Evolutionary conservation across 2,888 invertebrate genomes (phyloP).

Genomic region (Drosophila barbarae): DNA sequence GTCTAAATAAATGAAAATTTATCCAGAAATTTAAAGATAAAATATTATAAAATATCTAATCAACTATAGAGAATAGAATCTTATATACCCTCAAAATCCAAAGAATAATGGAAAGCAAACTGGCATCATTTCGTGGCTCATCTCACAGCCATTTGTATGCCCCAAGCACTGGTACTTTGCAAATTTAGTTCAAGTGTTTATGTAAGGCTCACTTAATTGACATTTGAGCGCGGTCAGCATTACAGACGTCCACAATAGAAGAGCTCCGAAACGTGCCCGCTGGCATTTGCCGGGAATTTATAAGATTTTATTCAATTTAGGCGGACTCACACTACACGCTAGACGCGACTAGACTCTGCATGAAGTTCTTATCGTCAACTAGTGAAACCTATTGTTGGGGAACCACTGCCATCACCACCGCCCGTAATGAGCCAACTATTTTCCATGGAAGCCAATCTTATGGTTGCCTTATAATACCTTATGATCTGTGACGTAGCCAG

Average conservation of each 20-base stretch:
- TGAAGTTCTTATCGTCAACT: constrained; percentile 52
- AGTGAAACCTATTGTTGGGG: constrained; percentile 2
- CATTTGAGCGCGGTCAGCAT: constrained; percentile 61
- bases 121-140: constrained; percentile 8
- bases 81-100: not conserved
- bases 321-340: constrained; percentile 9
- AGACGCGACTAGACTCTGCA: constrained; percentile 35
- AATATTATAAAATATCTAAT: not conserved
- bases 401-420: constrained; percentile 3
- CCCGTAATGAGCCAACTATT: constrained; percentile 11
- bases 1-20: not conserved
- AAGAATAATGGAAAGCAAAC: not conserved
- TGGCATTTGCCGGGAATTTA: constrained; percentile 56
- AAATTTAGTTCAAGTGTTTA: constrained; percentile 70
- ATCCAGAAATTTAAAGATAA: not conserved
- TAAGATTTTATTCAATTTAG: constrained; percentile 68
- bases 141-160: constrained; percentile 20
- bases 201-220: constrained; percentile 73
- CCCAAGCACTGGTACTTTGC: constrained; percentile 18
- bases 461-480: not conserved
- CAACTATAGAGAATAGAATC: not conserved
- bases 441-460: constrained; percentile 11
- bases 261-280: constrained; percentile 44
- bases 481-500: constrained; percentile 6
- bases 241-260: constrained; percentile 35